Percentiles rank a stretch among this genome's conserved stretches.
Evolutionary conservation across 2,797 vertebrate genomes (phyloP).

Genomic region (Euthynnus affinis): DNA sequence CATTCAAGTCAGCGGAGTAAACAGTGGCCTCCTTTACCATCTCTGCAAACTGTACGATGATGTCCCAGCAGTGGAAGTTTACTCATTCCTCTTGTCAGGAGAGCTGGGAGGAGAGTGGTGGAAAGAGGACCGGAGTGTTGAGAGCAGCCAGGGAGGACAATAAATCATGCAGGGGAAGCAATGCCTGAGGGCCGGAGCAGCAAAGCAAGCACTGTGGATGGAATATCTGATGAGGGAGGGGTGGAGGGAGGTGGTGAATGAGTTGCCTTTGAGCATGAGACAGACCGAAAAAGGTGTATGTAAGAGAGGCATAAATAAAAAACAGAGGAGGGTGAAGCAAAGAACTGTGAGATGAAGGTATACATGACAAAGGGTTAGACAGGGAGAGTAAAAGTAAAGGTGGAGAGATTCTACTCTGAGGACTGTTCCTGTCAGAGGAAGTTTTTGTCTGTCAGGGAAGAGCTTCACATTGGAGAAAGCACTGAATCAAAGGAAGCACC

Average conservation of each 20-base stretch:
- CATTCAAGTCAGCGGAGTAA: conserved; percentile 19
- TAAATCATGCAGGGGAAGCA: conserved; percentile 70
- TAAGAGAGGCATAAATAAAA: conserved; percentile 31
- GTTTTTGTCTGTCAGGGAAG: background rate
- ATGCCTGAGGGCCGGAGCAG: conserved; percentile 54
- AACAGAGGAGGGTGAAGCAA: background rate
- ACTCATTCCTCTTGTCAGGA: conserved; percentile 42
- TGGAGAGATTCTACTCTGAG: conserved; percentile 4
- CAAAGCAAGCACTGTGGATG: conserved; percentile 42
- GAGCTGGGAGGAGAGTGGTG: conserved; percentile 22
- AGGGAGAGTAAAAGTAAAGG: background rate
- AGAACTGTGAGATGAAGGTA: conserved; percentile 1
- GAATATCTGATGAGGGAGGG: conserved; percentile 53
- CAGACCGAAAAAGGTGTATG: conserved; percentile 22
- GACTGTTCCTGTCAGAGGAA: background rate
- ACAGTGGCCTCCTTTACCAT: conserved; percentile 22
- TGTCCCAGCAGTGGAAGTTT: conserved; percentile 49
- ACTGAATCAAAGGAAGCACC: background rate
- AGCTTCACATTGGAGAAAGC: background rate
- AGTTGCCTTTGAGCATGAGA: conserved; percentile 22
- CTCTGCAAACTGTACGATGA: conserved; percentile 37
- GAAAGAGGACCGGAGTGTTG: conserved; percentile 30
- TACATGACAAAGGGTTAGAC: background rate
- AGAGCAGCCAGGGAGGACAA: conserved; percentile 54
- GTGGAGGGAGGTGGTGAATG: conserved; percentile 16